Percentiles rank a stretch among this genome's conserved stretches.
Conservation (phyloP, 37 sponge, comb jelly and placozoan genomes). For the Amphimedon queenslandica region DNA sequence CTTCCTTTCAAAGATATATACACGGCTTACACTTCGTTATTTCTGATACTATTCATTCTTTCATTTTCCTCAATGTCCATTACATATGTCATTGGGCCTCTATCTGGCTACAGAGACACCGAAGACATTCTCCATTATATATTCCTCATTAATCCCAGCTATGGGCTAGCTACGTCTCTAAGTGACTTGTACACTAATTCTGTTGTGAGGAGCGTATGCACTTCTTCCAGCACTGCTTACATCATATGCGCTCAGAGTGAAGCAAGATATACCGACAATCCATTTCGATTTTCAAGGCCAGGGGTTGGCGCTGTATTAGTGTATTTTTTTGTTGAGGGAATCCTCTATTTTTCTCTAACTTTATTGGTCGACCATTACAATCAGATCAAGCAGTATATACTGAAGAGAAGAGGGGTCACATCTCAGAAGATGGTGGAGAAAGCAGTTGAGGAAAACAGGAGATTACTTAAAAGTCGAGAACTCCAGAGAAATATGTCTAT, state of each 20-base stretch:
- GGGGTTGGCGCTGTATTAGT: not conserved
- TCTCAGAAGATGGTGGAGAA: not conserved
- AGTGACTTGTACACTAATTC: not conserved
- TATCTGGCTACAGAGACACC: not conserved
- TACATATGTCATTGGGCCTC: not conserved
- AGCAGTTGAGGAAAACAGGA: not conserved
- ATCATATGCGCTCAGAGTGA: not conserved
- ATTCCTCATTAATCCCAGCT: not conserved
- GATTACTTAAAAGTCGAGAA: not conserved
- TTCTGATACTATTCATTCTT: not conserved
- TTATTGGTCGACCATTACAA: not conserved
- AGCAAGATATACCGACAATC: not conserved
- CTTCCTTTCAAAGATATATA: conserved; percentile 1
- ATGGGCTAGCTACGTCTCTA: not conserved
- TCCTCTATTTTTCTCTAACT: not conserved
- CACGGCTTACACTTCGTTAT: not conserved
- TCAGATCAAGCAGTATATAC: not conserved
- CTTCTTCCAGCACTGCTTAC: not conserved
- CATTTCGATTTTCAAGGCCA: not conserved
- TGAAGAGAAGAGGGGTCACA: not conserved
- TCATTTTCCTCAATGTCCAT: not conserved
- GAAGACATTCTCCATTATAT: conserved; percentile 1
- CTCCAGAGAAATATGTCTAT: not conserved
- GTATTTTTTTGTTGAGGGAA: not conserved
- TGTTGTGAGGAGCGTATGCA: not conserved